Evolutionary conservation across 2,797 vertebrate genomes (phyloP), one percentile per base, ranked within the genome.

Genomic region (Clarias pachynema): DNA sequence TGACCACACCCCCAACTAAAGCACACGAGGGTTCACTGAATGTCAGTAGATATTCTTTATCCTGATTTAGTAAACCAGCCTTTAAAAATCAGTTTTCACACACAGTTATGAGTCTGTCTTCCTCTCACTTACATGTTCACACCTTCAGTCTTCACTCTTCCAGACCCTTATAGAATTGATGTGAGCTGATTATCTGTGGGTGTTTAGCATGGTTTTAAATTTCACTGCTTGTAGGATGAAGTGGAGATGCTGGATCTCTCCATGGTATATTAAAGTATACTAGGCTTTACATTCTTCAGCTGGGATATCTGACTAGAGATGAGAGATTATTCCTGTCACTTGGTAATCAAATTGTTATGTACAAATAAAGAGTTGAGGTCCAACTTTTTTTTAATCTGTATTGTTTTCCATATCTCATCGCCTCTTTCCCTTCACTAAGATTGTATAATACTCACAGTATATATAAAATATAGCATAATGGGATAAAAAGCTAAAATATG

Each of bases 221-320:
- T 89, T 87, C 85, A 86, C 84, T 91, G 91, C 89, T 53, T 18
- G 3, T 70, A 85, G 66, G n/a, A 49, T 79, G 65, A 70, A 72
- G 66, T 62, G 66, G 68, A 80, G n/a, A 85, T 79, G 77, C n/a
- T 70, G 78, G 57, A 31, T 18, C 49, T 80, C 31, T 60, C 53
- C 34, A 22, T 63, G 78, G 16, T 8, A 72, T 56, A 79, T 78
- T 60, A 16, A 24, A 60, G 75, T 24, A 60, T 34, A 53, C 9
- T 53, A 57, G 18, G 49, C 56, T 40, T 77, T 22, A 20, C 78
- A 65, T 2, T 79, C 53, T 53, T 79, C 80, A 83, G 44, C 10
- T 56, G 31, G 68, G 59, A 78, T 83, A 73, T 63, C 26, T 77
- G n/a, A 22, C 37, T 31, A 53, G 10, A 40, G 16, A 53, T 70